Base-by-base conservation (phyloP, 2,797 vertebrate genomes). In the Thunnus albacares region DNA sequence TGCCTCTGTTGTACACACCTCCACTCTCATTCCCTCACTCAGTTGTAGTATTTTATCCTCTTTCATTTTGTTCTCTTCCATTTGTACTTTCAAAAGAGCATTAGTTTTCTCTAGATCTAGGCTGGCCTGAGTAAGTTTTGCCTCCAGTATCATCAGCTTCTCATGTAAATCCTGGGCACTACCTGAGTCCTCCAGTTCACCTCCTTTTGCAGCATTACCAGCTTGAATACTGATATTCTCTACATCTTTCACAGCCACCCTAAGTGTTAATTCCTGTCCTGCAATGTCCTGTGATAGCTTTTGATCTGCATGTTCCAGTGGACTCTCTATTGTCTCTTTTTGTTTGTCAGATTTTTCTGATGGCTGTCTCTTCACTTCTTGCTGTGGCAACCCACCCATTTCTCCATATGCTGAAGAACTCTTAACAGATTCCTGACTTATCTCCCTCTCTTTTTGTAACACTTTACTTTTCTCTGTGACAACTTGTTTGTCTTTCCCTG, bases 21-120 rank as follows among this genome's bases (percentile, higher is more conserved):
- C 94, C 13, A 92, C 87, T 89, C 88, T 87, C 88, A 93, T 61
- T 90, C 95, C 92, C n/a, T 96, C 93, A 82, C 93, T 95, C 51
- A 99, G 84, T 75, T 97, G 93, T 64, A 94, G 84, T 87, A 98
- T 97, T 85, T 71, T 96, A 58, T 94, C 94, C 66, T 97, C 97
- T 72, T 97, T 98, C 71, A 92, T 84, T 85, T 95, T 95, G 83
- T 97, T 96, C 65, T 97, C 96, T 1, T 95, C 93, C 45, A 96
- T 92, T 90, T 97, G 97, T 73, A 94, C 94, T 80, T 91, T 94
- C 72, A 99, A 89, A 85, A 96, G 88, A 6, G 71, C 69, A 73
- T 94, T 95, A 49, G 97, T 94, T 80, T 73, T 95, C 70, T 96
- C 93, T 0, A 98, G 93, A 74, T 98, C 96, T 75, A 94, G 90